Conservation (phyloP, 2,888 invertebrate species). For the Abrostola tripartita region DNA sequence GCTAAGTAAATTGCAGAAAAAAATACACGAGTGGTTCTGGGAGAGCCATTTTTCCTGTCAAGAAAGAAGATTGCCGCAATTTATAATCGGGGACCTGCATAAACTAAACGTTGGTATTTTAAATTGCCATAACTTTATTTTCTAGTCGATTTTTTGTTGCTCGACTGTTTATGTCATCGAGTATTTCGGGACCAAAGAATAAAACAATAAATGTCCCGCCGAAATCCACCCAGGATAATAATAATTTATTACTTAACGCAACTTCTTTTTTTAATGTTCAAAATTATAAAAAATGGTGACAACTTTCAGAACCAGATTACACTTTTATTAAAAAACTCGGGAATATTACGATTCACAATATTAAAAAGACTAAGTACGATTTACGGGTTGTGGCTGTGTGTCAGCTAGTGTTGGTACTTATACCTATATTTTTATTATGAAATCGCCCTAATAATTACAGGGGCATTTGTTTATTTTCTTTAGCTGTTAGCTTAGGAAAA, state of each 20-base stretch:
- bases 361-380: slow-evolving; percentile 47
- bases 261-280: slow-evolving; percentile 59
- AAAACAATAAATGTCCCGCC: slow-evolving; percentile 45
- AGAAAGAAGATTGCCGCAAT: slow-evolving; percentile 38
- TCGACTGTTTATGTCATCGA: too few relatives aligned
- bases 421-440: slow-evolving; percentile 16
- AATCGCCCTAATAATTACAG: neutral
- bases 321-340: slow-evolving; percentile 63
- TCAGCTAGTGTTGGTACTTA: slow-evolving; percentile 9
- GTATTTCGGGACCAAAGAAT: neutral
- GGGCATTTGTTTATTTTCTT: neutral
- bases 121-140: too few relatives aligned
- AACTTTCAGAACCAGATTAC: slow-evolving; percentile 55
- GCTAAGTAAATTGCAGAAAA: slow-evolving; percentile 21
- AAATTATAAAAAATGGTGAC: slow-evolving; percentile 59
- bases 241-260: slow-evolving; percentile 52
- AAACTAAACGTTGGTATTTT: slow-evolving; percentile 40
- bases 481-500: neutral
- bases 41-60: slow-evolving; percentile 24
- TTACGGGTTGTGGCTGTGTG: slow-evolving; percentile 29
- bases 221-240: slow-evolving; percentile 46
- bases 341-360: slow-evolving; percentile 51
- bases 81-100: slow-evolving; percentile 38
- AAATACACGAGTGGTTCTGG: slow-evolving; percentile 14
- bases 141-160: too few relatives aligned